Base-by-base conservation (phyloP, 2,888 invertebrate species). In the Mellilla xanthometata region DNA sequence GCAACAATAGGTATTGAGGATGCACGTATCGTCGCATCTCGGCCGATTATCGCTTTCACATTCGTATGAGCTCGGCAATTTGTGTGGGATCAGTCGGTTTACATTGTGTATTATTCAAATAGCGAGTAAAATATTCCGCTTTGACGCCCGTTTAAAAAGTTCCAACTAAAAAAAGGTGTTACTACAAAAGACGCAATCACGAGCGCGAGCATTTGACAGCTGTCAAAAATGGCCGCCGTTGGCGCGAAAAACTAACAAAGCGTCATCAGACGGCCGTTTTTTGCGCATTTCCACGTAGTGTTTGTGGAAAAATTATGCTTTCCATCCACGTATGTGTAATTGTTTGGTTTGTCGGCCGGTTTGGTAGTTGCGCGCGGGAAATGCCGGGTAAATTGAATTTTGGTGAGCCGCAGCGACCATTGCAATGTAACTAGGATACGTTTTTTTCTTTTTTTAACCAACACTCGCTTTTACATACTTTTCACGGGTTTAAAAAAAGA, bases 291-390 rank as follows among this genome's bases (percentile, higher is more conserved):
- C 60, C 75, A 64, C 73, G 70, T 64, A 66, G 76, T 60, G 81
- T 81, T 74, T 68, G 74, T 69, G 74, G 72, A 73, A 81, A 86
- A 83, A 87, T 88, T 86, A 88, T 81, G 79, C 70, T 87, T 83
- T 82, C 84, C 73, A 66, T 73, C 70, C 85, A 80, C 84, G 88
- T 83, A 75, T 78, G 73, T 80, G 79, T 88, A 86, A 89, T 89
- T 88, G 88, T 88, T 87, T 81, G 87, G 87, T 86, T 85, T 86
- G 83, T 79, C 75, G 72, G 69, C 62, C 72, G 75, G 75, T 63
- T 62, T 60, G 59, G 71, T 62, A 58, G 70, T 68, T 60, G 67
- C 59, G 72, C 58, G 64, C 75, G 54, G 68, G 67, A 76, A 77
- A 73, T 74, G 64, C 60, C 63, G 66, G 65, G 72, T 69, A 81